These are phyloP conservation scores for Kryptolebias ocellatus DNA, from an alignment of 2,797 vertebrate genomes.

Conservation along the genomic window DNA sequence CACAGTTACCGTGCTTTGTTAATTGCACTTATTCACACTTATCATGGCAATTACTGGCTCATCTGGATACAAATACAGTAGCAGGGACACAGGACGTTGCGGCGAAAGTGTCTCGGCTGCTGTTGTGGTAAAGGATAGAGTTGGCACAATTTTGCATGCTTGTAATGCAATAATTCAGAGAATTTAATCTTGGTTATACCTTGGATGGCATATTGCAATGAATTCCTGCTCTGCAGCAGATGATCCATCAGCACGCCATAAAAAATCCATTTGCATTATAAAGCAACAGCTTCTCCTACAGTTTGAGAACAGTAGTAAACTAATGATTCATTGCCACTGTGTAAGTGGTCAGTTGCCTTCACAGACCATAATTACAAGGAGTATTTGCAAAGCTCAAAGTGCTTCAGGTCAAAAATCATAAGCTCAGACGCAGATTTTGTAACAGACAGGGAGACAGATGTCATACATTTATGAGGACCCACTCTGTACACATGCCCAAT, in stretches of 20 bases:
- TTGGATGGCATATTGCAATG: conserved; percentile 48
- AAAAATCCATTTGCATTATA: conserved; percentile 68
- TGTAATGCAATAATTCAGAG: conserved; percentile 58
- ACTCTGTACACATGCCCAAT: conserved; percentile 27
- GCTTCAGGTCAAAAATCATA: conserved; percentile 33
- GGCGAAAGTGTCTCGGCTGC: conserved; percentile 26
- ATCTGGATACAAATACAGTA: conserved; percentile 62
- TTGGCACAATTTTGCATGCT: conserved; percentile 48
- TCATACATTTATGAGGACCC: conserved; percentile 9
- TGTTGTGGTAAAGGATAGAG: conserved; percentile 33
- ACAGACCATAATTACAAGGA: conserved; percentile 44
- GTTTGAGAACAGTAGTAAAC: conserved; percentile 66
- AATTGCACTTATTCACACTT: conserved; percentile 76
- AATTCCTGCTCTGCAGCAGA: conserved; percentile 54
- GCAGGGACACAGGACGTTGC: conserved; percentile 41
- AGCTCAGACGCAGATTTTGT: conserved; percentile 11
- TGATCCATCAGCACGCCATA: conserved; percentile 63
- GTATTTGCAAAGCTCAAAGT: conserved; percentile 33
- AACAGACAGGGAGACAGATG: conserved; percentile 6
- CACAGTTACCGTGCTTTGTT: conserved; percentile 73
- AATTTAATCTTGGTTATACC: conserved; percentile 62
- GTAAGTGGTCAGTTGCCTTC: conserved; percentile 50
- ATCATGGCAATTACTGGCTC: conserved; percentile 69
- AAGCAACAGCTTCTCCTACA: conserved; percentile 52
- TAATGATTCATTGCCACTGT: conserved; percentile 49